A percentile compares a stretch with the other conserved stretches of the same genome.
Evolutionary conservation across 2,888 invertebrate genomes (phyloP).

Genomic region (Callyntrura sp.): DNA sequence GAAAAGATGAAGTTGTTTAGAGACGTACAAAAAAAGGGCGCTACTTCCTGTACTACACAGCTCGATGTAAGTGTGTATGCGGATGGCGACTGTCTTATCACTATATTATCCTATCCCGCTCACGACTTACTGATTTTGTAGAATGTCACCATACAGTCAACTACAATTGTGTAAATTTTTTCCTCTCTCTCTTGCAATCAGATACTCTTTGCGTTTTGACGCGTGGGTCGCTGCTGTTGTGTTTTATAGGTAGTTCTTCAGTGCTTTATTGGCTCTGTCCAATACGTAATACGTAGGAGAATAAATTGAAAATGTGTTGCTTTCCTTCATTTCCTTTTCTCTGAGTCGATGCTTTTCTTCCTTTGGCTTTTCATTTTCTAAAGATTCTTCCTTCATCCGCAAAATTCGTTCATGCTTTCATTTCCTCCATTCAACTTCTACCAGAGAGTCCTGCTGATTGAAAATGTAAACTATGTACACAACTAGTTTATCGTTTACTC

Average conservation of each 20-base stretch:
- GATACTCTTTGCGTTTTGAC: background rate
- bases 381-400: conserved; percentile 20
- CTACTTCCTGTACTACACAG: background rate
- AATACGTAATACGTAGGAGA: background rate
- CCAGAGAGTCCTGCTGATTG: conserved; percentile 12
- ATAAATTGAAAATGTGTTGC: background rate
- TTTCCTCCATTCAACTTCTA: background rate
- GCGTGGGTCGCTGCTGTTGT: conserved; percentile 4
- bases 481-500: background rate
- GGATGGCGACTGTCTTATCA: too few relatives aligned
- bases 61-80: too few relatives aligned
- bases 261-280: conserved; percentile 30
- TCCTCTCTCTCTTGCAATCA: background rate
- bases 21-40: conserved; percentile 6
- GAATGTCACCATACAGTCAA: background rate
- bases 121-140: conserved; percentile 3
- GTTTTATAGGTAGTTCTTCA: background rate
- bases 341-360: background rate
- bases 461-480: conserved; percentile 14
- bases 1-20: conserved; percentile 38
- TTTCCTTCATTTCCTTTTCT: background rate
- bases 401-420: too few relatives aligned
- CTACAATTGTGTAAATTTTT: background rate
- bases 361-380: background rate
- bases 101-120: background rate